Conservation (phyloP, 2,113 vertebrate species). For the Albula glossodonta region DNA sequence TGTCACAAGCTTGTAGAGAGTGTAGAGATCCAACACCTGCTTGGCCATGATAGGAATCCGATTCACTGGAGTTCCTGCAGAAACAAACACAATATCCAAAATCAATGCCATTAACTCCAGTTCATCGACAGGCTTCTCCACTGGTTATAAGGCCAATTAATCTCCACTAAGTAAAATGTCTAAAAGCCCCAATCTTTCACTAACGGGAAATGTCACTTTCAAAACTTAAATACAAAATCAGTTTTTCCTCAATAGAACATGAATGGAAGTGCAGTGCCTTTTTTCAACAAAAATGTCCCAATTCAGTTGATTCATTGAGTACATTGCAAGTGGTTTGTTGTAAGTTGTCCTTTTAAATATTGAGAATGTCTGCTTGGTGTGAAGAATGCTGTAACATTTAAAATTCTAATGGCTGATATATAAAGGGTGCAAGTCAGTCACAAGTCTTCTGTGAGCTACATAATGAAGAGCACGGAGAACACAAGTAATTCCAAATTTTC, state of each 20-base stretch:
- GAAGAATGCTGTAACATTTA: not conserved
- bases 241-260: slow-evolving; percentile 17
- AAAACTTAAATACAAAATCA: slow-evolving; percentile 27
- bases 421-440: not conserved
- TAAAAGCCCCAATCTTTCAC: slow-evolving; percentile 60
- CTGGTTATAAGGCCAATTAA: slow-evolving; percentile 70
- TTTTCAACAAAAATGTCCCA: not conserved
- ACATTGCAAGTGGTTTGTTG: not conserved
- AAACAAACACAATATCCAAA: slow-evolving; percentile 66
- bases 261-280: not conserved
- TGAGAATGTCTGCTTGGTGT: not conserved
- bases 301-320: too few relatives aligned
- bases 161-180: slow-evolving; percentile 63
- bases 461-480: not conserved
- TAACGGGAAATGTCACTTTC: slow-evolving; percentile 49
- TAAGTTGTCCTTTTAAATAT: not conserved
- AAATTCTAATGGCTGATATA: not conserved
- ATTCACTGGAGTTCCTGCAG: slow-evolving; percentile 94
- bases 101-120: slow-evolving; percentile 76
- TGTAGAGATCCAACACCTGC: slow-evolving; percentile 97
- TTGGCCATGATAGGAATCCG: slow-evolving; percentile 99
- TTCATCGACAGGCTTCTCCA: slow-evolving; percentile 61
- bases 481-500: not conserved
- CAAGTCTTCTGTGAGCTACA: too few relatives aligned
- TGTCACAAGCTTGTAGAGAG: slow-evolving; percentile 93